Conservation (phyloP, 2,797 vertebrate species). For the Peromyscus eremicus region DNA sequence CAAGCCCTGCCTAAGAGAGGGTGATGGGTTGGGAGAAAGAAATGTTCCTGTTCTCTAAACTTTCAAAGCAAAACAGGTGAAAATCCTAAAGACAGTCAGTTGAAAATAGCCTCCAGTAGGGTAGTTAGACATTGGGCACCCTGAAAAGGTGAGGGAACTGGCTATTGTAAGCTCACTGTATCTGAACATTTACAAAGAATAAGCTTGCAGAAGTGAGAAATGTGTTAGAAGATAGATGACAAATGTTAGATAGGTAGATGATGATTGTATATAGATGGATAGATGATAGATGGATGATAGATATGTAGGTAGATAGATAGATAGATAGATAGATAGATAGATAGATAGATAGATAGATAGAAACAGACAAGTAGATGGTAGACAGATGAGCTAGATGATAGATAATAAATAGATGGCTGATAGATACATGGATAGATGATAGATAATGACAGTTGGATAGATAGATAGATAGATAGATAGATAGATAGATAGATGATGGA, state of each 20-base stretch:
- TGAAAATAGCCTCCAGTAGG: background rate
- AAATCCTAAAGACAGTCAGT: background rate
- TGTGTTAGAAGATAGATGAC: background rate
- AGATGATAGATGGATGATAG: background rate
- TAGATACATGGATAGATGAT: background rate
- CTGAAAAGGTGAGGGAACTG: background rate
- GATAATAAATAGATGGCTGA: background rate
- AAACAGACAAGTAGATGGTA: background rate
- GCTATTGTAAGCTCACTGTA: background rate
- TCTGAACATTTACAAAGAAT: background rate
- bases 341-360: background rate
- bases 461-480: background rate
- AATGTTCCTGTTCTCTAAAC: background rate
- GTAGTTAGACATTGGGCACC: background rate
- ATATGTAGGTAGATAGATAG: background rate
- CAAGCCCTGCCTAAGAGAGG: background rate
- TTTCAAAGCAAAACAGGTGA: background rate
- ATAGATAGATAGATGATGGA: background rate
- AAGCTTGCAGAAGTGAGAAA: background rate
- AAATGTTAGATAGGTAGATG: background rate
- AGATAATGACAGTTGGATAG: background rate
- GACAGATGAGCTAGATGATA: background rate
- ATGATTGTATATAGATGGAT: background rate
- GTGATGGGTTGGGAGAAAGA: fast-evolving
- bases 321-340: background rate